Evolutionary conservation across 2,113 vertebrate genomes (phyloP).

Genomic region (Halichoeres trimaculatus): DNA sequence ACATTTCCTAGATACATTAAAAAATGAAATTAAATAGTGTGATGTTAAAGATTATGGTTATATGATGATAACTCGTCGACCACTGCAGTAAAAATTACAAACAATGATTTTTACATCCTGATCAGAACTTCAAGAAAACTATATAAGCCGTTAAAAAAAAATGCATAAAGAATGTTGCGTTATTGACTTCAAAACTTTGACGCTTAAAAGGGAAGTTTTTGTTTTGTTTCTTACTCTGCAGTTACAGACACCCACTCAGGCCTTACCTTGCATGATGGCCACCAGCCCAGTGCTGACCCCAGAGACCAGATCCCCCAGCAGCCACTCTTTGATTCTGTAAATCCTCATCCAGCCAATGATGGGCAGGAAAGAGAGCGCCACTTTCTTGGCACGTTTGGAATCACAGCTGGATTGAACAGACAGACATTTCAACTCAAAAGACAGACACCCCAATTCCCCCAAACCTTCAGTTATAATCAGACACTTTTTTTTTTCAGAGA

Average conservation of each 20-base stretch:
- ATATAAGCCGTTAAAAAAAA: no score
- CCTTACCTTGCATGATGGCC: slow-evolving; percentile 92
- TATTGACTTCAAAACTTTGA: no score
- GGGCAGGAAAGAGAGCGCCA: slow-evolving; percentile 83
- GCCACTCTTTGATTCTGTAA: slow-evolving; percentile 89
- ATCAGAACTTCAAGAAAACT: no score
- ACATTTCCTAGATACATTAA: no score
- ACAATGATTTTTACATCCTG: no score
- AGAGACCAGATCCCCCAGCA: slow-evolving; percentile 90
- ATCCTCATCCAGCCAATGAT: slow-evolving; percentile 89
- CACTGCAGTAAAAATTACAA: no score
- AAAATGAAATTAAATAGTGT: no score
- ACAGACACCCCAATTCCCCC: background rate
- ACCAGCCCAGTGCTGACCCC: slow-evolving; percentile 94
- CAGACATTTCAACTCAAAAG: background rate
- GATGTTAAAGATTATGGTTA: no score
- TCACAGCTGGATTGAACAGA: slow-evolving; percentile 85
- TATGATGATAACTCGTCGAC: no score
- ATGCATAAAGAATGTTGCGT: no score
- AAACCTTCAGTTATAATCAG: background rate
- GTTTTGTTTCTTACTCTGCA: background rate
- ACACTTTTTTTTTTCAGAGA: background rate
- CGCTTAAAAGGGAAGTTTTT: no score
- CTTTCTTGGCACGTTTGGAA: slow-evolving; percentile 83
- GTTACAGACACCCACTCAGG: background rate